Evolutionary conservation across 2,113 vertebrate genomes (phyloP).

Genomic region (Litocranius walleri): DNA sequence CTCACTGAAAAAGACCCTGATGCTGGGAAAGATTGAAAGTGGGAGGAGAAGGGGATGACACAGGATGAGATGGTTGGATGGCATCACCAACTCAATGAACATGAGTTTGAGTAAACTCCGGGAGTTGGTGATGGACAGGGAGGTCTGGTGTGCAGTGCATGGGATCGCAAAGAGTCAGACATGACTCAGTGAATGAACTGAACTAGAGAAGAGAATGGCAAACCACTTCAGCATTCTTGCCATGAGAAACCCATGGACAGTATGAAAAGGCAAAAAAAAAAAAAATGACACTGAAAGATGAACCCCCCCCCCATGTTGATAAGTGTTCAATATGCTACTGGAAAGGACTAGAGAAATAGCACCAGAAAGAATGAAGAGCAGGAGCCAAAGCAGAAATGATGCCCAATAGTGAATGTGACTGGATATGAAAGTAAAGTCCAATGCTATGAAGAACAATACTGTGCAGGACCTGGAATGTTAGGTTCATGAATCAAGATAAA

Average conservation of each 20-base stretch:
- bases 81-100: neutral
- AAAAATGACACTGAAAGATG: neutral
- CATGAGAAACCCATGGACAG: neutral
- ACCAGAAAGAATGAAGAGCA: neutral
- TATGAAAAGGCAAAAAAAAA: neutral
- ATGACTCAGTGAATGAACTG: neutral
- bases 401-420: neutral
- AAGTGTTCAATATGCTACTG: neutral
- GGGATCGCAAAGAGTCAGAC: fast-evolving
- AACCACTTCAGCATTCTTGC: neutral
- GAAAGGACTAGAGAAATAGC: neutral
- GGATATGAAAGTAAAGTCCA: neutral
- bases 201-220: neutral
- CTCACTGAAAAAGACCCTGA: neutral
- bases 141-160: neutral
- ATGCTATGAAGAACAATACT: neutral
- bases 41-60: neutral
- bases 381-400: neutral
- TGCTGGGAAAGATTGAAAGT: neutral
- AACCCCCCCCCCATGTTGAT: neutral
- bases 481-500: neutral
- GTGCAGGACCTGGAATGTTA: neutral
- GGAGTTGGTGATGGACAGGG: neutral
- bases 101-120: neutral
- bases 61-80: neutral